Base-by-base conservation (phyloP, 2,113 vertebrate genomes). In the Brevimyrus niger region DNA sequence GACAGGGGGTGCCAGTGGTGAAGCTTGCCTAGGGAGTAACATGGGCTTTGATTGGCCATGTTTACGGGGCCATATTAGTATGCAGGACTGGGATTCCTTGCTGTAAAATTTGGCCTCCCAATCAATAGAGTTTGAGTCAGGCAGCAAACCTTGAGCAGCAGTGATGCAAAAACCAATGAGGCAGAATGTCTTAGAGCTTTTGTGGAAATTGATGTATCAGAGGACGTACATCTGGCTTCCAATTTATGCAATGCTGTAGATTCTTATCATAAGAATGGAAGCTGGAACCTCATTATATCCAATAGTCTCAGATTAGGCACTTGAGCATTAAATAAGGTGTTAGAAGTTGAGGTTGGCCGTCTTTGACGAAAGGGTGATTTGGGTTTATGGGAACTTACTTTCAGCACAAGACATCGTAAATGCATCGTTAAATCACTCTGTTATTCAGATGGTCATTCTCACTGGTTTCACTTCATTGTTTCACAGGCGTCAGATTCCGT, bases 401-500 rank as follows among this genome's bases (percentile, higher is more conserved):
- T 76, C 13, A 76, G 4, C 35, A 38, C 31, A 31, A 38, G n/a
- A n/a, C n/a, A n/a, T n/a, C n/a, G n/a, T 80, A 80, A 80, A 13
- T 80, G 73, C n/a, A 13, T 69, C 7, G 5, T 38, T 80, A 80
- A 80, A 80, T 80, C 4, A 31, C 61, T 69, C 3, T 69, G n/a
- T 73, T 38, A 83, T n/a, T 47, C 44, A 47, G 82, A 21, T 3
- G 13, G 7, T 47, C 44, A 47, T 47, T 84, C 48, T 53, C 48
- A 53, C 46, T 1, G 5, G 10, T 86, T 48, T 50, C 46, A 58
- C 46, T 9, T 65, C 42, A 42, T 35, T 27, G 10, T 87, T 46
- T 83, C 80, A 83, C 87, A 90, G 89, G 87, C 89, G 8, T 90
- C 89, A 42, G 89, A 90, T 76, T 87, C 86, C 3, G 31, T 44